phyloP scores from a whole-genome alignment of 2,113 vertebrate species.

The Mesocricetus auratus region DNA sequence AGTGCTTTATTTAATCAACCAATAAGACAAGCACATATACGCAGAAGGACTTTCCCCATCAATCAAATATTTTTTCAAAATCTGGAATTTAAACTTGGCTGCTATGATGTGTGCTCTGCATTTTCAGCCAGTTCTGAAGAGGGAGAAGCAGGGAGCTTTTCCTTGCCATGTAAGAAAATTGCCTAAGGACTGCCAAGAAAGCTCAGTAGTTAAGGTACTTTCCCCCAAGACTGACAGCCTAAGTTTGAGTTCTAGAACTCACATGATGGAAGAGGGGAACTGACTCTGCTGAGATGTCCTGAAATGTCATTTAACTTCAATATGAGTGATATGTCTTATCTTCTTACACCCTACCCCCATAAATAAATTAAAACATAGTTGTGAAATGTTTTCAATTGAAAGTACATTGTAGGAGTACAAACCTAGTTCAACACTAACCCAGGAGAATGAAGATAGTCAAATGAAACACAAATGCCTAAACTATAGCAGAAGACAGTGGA shows the following conservation, averaged over 20 bases:
- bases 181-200: neutral
- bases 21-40: no score
- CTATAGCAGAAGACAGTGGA: neutral
- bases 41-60: no score
- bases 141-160: slow-evolving; percentile 34
- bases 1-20: no score
- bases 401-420: neutral
- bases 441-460: neutral
- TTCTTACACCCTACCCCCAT: neutral
- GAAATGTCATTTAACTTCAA: neutral
- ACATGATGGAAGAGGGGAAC: neutral
- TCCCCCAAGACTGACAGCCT: neutral
- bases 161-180: slow-evolving; percentile 7
- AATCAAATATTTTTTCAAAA: neutral
- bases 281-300: neutral
- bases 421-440: neutral
- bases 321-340: no score
- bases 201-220: neutral
- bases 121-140: neutral
- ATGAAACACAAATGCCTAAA: neutral
- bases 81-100: neutral
- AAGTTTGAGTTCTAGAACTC: neutral
- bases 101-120: neutral
- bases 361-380: neutral
- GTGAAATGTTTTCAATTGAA: neutral